Evolutionary conservation across 2,888 invertebrate genomes (phyloP), one percentile per base, ranked within the genome.

Genomic region (Hyppa rectilinea): DNA sequence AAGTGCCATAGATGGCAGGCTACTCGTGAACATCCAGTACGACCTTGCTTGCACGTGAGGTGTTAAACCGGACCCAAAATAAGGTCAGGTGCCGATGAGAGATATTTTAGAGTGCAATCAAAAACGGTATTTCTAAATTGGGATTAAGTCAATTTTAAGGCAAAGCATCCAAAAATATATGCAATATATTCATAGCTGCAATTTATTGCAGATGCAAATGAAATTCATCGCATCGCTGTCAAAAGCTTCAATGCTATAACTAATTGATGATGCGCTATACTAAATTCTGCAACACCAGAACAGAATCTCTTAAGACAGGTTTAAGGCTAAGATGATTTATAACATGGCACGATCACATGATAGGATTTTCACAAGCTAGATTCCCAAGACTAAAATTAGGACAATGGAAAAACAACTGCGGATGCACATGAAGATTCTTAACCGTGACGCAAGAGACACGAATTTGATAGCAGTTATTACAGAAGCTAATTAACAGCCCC

Each of bases 401-500:
- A 66, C 40, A 9, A 65, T 36, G 45, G 52, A 75, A 66, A 64
- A 71, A 72, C 53, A 64, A 78, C 36, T 75, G 71, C 74, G 80
- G 71, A 75, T 79, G 75, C 81, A 81, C 65, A 72, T 64, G 71
- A 75, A 72, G 67, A 78, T 74, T 81, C 70, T 78, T 59, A 63
- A 65, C 59, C 69, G 64, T 88, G 85, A 87, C 80, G 89, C 84
- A 90, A 89, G 71, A 83, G 72, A 83, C 55, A 69, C 43, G 61
- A 80, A 85, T 84, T 84, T 85, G 83, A 89, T 85, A 84, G 86
- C 83, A 78, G 80, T 82, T 85, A 88, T 90, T 90, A 88, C 90
- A 90, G 90, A 91, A 92, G 85, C 84, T 89, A 92, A 92, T 92
- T 92, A 92, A 86, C 83, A 81, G 82, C 83, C 83, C 79, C 82